Evolutionary conservation across 2,888 invertebrate genomes (phyloP).

Genomic region (Harpagoxenus sublaevis): DNA sequence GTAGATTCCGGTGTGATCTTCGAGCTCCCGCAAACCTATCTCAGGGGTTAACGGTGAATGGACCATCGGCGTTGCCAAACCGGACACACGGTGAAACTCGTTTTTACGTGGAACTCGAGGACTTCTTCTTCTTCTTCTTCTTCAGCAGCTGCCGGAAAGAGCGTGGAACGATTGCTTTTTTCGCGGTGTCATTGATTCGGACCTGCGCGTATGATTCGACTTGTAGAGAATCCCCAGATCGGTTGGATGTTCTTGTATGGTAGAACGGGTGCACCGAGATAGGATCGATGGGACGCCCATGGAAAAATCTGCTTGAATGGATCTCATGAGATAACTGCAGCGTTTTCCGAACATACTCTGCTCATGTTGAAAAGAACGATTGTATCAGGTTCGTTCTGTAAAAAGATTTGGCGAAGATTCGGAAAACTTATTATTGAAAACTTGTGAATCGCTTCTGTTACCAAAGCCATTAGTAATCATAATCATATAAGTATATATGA

Average conservation of each 20-base stretch:
- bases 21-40: conserved; percentile 71
- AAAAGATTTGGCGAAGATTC: not conserved
- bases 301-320: conserved; percentile 3
- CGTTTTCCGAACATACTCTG: not conserved
- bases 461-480: not conserved
- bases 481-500: not conserved
- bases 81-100: conserved; percentile 59
- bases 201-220: conserved; percentile 31
- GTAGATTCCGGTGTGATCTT: conserved; percentile 68
- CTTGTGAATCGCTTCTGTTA: not conserved
- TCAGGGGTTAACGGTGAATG: conserved; percentile 74
- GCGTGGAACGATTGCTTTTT: conserved; percentile 54
- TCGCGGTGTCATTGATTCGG: conserved; percentile 45
- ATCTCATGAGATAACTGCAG: conserved; percentile 14
- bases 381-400: not conserved
- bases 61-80: conserved; percentile 71
- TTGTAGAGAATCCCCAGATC: conserved; percentile 41
- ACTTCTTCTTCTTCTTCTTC: conserved; percentile 37
- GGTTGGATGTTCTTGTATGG: not conserved
- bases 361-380: not conserved
- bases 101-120: conserved; percentile 51
- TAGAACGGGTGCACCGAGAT: conserved; percentile 26
- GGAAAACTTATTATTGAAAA: not conserved
- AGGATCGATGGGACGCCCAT: conserved; percentile 7
- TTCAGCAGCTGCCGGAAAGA: conserved; percentile 62